Evolutionary conservation across 2,888 invertebrate species (phyloP).

Genomic region (Bombyx huttoni): DNA sequence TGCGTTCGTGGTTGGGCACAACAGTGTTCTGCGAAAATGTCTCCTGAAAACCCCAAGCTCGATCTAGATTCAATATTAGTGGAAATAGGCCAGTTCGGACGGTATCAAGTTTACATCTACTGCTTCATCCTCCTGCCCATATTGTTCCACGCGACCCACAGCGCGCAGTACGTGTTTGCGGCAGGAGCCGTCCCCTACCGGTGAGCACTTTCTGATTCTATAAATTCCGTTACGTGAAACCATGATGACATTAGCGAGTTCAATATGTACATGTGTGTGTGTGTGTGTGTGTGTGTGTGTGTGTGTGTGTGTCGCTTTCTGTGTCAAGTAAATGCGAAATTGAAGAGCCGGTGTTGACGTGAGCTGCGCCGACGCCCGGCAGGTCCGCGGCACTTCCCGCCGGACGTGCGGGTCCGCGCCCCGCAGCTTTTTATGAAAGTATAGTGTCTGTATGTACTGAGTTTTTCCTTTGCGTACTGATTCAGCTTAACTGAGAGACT

Average conservation of each 20-base stretch:
- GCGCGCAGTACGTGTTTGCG: slow-evolving; percentile 50
- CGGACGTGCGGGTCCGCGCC: too few species aligned
- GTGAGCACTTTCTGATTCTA: slow-evolving; percentile 14
- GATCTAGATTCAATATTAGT: slow-evolving; percentile 47
- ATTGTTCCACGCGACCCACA: slow-evolving; percentile 34
- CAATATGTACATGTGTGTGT: background rate
- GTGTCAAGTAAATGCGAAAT: background rate
- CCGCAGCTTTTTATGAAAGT: too few species aligned
- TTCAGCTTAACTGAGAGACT: too few species aligned
- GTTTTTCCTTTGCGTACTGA: too few species aligned
- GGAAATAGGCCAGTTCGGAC: slow-evolving; percentile 47
- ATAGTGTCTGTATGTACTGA: too few species aligned
- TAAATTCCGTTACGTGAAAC: background rate
- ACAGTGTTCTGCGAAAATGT: slow-evolving; percentile 1
- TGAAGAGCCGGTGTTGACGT: background rate
- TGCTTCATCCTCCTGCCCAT: slow-evolving; percentile 29
- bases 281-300: background rate
- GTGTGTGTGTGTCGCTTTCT: background rate
- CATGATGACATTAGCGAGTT: background rate
- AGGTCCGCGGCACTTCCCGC: background rate
- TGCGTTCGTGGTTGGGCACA: too few species aligned
- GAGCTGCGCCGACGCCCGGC: background rate
- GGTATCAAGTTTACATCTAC: slow-evolving; percentile 47
- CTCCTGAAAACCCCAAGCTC: slow-evolving; percentile 18
- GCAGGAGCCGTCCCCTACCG: slow-evolving; percentile 55